Evolutionary conservation across 2,113 vertebrate species (phyloP).

Genomic region (Zosterops lateralis): DNA sequence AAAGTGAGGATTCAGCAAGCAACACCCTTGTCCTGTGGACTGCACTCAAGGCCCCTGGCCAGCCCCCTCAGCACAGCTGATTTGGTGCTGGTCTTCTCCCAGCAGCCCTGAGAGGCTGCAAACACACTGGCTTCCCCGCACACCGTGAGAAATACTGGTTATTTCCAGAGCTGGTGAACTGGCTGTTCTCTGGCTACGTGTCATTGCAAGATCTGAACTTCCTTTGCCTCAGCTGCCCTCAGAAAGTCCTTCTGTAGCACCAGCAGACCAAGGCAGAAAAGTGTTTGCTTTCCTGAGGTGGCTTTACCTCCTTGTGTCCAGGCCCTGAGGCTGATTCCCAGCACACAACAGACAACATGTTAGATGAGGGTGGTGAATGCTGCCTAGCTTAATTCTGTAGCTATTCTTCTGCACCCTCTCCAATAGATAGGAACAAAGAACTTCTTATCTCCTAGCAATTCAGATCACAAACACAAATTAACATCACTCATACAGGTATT

Average conservation of each 20-base stretch:
- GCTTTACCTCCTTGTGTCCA: background rate
- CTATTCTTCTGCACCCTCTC: background rate
- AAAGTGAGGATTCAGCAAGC: background rate
- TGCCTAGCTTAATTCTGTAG: background rate
- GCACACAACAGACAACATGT: background rate
- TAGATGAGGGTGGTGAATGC: background rate
- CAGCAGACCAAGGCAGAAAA: background rate
- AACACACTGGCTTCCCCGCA: fast-evolving
- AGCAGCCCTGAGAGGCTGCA: background rate
- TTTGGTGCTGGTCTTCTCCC: background rate
- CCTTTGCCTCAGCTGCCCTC: background rate
- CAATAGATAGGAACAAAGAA: background rate
- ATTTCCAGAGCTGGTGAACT: background rate
- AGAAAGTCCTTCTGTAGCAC: background rate
- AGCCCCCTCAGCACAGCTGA: fast-evolving
- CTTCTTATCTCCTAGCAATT: background rate
- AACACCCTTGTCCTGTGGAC: background rate
- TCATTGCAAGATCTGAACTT: background rate
- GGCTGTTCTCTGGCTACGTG: background rate
- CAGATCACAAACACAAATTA: background rate
- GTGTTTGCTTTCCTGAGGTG: background rate
- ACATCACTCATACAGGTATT: background rate
- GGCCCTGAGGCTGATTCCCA: background rate
- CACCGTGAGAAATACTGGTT: background rate
- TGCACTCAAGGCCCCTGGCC: background rate